phyloP scores from a whole-genome alignment of 2,797 vertebrate species.

The Mormyrops boulengeri region DNA sequence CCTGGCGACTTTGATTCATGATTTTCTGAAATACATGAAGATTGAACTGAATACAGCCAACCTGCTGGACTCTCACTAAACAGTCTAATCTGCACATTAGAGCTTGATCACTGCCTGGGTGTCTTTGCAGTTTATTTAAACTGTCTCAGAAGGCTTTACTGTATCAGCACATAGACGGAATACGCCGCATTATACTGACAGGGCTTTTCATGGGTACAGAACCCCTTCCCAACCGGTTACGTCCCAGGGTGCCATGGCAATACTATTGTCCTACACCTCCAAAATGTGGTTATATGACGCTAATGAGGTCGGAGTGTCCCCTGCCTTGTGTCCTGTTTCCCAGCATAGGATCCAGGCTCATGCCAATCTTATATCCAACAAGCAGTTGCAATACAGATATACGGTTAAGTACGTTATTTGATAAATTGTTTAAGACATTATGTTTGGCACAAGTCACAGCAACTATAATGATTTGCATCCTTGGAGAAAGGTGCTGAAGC shows the following conservation, averaged over 20 bases:
- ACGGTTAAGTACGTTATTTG: not conserved
- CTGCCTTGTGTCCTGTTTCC: not conserved
- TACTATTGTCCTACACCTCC: not conserved
- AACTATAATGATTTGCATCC: not conserved
- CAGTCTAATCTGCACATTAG: slow-evolving; percentile 2
- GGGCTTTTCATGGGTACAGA: not conserved
- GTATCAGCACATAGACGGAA: not conserved
- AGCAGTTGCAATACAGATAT: not conserved
- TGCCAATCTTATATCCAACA: not conserved
- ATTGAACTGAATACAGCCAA: not conserved
- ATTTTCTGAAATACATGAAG: not conserved
- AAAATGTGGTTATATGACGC: not conserved
- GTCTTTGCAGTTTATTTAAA: slow-evolving; percentile 5
- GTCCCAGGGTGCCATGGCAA: not conserved
- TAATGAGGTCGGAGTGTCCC: not conserved
- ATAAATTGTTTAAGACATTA: not conserved
- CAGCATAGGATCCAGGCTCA: not conserved
- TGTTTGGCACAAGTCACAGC: not conserved
- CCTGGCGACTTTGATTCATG: not conserved
- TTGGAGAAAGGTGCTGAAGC: not conserved
- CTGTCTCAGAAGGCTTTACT: not conserved
- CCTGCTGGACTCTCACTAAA: not conserved
- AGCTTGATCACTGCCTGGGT: not conserved
- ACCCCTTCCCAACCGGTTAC: not conserved
- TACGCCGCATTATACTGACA: not conserved